Evolutionary conservation across 2,797 vertebrate species (phyloP), one percentile per base, ranked within the genome.

Genomic region (Microctenopoma lineatum): DNA sequence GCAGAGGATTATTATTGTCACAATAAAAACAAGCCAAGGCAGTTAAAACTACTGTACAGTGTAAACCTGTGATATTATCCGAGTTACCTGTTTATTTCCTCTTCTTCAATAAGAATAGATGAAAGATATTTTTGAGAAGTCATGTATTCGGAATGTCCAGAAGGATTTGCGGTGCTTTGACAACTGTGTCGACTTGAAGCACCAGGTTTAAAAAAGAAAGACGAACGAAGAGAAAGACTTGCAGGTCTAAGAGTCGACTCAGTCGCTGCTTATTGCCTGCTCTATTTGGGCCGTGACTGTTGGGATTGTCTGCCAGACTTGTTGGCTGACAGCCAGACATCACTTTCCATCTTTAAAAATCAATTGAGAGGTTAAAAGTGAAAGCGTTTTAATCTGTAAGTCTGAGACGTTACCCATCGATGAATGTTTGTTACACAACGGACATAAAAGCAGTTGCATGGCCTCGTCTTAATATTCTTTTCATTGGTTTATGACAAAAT

Each of bases 301-400:
- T 15, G 27, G 7, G 7, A 55, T 42, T 56, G 29, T 65, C 45
- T 64, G 70, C 66, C 59, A 41, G 52, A 41, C 21, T 57, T 25
- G 44, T 66, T 80, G 62, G 70, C 59, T 50, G 59, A 7, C 14
- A 45, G 44, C 42, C 70, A 70, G 13, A 50, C 51, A 13, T 4
- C 10, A 3, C 27, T 34, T 26, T 65, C n/a, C 15, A 29, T 72
- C 15, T 60, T 65, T 54, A 26, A 52, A 71, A 71, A 58, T 52
- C 47, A 54, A 7, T 69, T 12, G 27, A 57, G 46, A 54, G 29
- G 56, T 65, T 62, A 5, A 46, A 66, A 70, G n/a, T 18, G 5
- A 59, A 41, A 58, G 39, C 47, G 36, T 12, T 38, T 53, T 21
- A 52, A 21, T 58, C 48, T 50, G 12, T 25, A 50, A 56, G 32